These are phyloP conservation scores for Melanerpes formicivorus DNA, from an alignment of 2,113 vertebrate genomes.

Conservation along the genomic window DNA sequence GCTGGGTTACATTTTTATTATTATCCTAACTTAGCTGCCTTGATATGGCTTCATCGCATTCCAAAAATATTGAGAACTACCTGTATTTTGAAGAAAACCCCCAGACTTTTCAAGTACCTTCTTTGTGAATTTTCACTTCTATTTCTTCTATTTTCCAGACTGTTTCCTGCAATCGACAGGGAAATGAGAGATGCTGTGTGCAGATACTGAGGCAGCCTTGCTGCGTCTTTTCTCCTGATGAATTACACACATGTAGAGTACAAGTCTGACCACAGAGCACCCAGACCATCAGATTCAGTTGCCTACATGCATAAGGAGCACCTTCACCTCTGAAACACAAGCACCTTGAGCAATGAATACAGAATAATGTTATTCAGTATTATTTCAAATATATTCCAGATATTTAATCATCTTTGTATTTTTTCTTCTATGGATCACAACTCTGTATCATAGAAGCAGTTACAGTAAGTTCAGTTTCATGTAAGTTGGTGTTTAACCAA, in stretches of 20 bases:
- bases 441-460: not conserved
- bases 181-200: not conserved
- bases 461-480: not conserved
- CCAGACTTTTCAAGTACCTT: not conserved
- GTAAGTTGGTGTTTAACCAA: not conserved
- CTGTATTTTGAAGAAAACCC: not conserved
- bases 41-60: not conserved
- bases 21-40: not conserved
- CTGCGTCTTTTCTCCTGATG: not conserved
- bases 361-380: not conserved
- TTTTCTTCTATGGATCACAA: not conserved
- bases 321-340: not conserved
- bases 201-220: not conserved
- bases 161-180: not conserved
- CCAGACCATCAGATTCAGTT: not conserved
- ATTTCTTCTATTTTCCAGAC: not conserved
- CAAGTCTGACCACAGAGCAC: not conserved
- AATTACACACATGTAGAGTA: not conserved
- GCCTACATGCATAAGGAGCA: not conserved
- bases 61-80: not conserved
- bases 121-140: fast-evolving
- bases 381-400: not conserved
- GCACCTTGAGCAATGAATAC: not conserved
- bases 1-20: not conserved
- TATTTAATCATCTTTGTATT: not conserved